phyloP scores from a whole-genome alignment of 2,888 invertebrate species.

The Podabrus alpinus region DNA sequence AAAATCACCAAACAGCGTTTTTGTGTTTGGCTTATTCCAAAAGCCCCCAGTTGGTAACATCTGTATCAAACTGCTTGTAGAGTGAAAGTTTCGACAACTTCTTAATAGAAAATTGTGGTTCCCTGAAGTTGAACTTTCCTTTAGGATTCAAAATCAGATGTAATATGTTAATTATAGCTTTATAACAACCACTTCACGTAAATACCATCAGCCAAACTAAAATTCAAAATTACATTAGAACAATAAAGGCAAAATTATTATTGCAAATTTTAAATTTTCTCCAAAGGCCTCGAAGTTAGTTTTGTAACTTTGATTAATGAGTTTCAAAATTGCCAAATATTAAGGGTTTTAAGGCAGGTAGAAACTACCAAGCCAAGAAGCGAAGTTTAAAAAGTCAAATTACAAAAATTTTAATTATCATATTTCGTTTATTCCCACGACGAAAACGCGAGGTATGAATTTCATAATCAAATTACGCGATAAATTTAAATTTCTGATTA shows the following conservation, averaged over 20 bases:
- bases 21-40: background rate
- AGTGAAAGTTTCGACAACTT: background rate
- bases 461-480: background rate
- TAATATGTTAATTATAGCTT: background rate
- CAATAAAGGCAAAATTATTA: background rate
- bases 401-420: background rate
- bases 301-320: background rate
- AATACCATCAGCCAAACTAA: background rate
- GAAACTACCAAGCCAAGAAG: background rate
- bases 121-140: background rate
- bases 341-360: background rate
- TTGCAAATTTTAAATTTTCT: background rate
- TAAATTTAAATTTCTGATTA: background rate
- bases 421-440: background rate
- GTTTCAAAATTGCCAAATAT: background rate
- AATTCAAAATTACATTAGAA: background rate
- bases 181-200: background rate
- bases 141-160: background rate
- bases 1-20: background rate
- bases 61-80: background rate
- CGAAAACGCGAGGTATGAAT: background rate
- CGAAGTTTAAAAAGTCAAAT: background rate
- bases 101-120: constrained; percentile 1
- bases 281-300: background rate
- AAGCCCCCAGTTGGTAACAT: background rate